Conservation (phyloP, 92 coral and sea anemone genomes). For the Zoanthus sansibaricus region DNA sequence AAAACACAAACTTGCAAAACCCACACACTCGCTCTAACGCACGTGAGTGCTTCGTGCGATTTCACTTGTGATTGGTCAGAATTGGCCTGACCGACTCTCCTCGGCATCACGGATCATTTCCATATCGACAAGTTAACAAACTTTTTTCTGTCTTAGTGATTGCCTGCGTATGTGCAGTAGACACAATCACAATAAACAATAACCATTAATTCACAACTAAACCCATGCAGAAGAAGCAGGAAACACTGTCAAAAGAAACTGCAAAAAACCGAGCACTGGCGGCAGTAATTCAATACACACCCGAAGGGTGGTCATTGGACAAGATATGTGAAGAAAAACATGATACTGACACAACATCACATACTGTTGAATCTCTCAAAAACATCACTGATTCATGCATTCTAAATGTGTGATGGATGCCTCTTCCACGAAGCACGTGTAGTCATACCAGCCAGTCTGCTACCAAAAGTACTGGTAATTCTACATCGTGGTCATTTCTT, state of each 20-base stretch:
- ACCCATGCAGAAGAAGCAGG: slow-evolving; percentile 36
- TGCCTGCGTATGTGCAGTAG: no score
- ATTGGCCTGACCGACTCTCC: no score
- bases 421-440: neutral
- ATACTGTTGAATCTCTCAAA: slow-evolving; percentile 9
- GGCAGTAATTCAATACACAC: no score
- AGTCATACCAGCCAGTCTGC: neutral
- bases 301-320: slow-evolving; percentile 6
- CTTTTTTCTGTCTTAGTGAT: no score
- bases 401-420: slow-evolving; percentile 15
- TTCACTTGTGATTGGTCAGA: no score
- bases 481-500: no score
- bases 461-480: neutral
- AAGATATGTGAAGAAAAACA: neutral
- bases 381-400: slow-evolving; percentile 10
- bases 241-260: slow-evolving; percentile 14
- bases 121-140: no score
- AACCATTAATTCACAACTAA: slow-evolving; percentile 29
- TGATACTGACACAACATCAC: neutral
- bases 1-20: no score
- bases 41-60: no score
- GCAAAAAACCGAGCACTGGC: slow-evolving; percentile 15
- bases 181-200: no score
- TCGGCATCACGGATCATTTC: no score
- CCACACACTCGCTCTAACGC: no score